Percentiles rank a stretch among this genome's conserved stretches.
Conservation (phyloP, 2,113 vertebrate genomes). For the Seriola aureovittata region DNA sequence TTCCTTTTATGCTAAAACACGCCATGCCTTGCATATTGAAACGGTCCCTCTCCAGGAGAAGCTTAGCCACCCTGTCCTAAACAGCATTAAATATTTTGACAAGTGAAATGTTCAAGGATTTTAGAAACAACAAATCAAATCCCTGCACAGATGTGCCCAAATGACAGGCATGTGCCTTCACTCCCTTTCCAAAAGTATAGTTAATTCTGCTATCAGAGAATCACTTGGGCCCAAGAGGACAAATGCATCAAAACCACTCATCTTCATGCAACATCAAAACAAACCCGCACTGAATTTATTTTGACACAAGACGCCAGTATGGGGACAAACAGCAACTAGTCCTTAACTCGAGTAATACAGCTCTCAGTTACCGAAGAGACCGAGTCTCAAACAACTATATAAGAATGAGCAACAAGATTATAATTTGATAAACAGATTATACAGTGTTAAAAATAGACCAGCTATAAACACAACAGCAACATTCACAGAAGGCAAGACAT, state of each 20-base stretch:
- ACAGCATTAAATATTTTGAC: slow-evolving; percentile 48
- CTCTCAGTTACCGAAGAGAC: background rate
- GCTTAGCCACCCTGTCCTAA: slow-evolving; percentile 18
- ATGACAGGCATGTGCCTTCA: background rate
- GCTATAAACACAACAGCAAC: background rate
- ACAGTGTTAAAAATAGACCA: background rate
- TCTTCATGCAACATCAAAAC: background rate
- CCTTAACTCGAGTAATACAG: background rate
- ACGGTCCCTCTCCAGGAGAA: slow-evolving; percentile 5
- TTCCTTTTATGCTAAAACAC: slow-evolving; percentile 58
- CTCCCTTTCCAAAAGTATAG: background rate
- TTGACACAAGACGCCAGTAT: too few species aligned
- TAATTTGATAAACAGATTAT: background rate
- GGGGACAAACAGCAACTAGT: background rate
- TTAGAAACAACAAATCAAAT: slow-evolving; percentile 35
- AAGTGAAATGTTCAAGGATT: slow-evolving; percentile 50
- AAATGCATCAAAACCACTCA: background rate
- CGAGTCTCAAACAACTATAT: background rate
- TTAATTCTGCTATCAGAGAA: background rate
- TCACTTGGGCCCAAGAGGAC: background rate
- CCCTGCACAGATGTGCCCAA: slow-evolving; percentile 12
- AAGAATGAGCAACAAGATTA: background rate
- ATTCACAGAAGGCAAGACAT: slow-evolving; percentile 4
- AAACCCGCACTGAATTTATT: background rate
- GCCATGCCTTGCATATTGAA: slow-evolving; percentile 63